Base-by-base conservation (phyloP, 2,888 invertebrate genomes). In the Drosophila buzzatii region DNA sequence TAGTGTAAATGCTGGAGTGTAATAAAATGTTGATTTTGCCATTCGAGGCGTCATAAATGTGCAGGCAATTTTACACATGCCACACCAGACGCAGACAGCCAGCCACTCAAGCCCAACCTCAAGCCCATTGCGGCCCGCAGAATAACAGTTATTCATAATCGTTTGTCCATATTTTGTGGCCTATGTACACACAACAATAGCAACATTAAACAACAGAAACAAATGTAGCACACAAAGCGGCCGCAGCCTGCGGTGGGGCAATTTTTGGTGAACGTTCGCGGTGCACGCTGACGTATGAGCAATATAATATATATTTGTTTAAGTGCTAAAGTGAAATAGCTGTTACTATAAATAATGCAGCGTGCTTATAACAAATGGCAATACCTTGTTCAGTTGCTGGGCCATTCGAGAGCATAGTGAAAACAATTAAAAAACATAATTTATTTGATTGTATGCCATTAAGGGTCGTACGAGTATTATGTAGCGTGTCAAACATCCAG, bases 81-180 rank as follows among this genome's bases (percentile, higher is more conserved):
- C 42, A 39, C 33, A 14, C 18, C 60, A 55, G 49, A 49, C 56
- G 41, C n/a, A 8, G 41, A 41, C 41, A 8, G n/a, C 41, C n/a
- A 51, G n/a, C 20, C 20, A 60, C 27, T 44, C 52, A n/a, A 44
- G 9, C 33, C 52, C 61, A 51, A 33, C 44, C 55, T 52, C 27
- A 56, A 41, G 45, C 41, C 14, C 51, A 37, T 14, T 37, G 51
- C 14, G 27, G 52, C 10, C 47, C 53, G 55, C 49, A 31, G 62
- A 23, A 47, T 65, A 63, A 57, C 70, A 84, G 86, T 79, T 86
- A 88, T 86, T 90, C 82, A 89, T 89, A 89, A 89, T 84, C 82
- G 86, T 89, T 85, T 85, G 88, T 78, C 78, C 76, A 72, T 76
- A 75, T 49, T 73, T 73, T 76, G 72, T 73, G 72, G 66, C 61